Base-by-base conservation (phyloP, 2,888 invertebrate species). In the Andrena marginata region DNA sequence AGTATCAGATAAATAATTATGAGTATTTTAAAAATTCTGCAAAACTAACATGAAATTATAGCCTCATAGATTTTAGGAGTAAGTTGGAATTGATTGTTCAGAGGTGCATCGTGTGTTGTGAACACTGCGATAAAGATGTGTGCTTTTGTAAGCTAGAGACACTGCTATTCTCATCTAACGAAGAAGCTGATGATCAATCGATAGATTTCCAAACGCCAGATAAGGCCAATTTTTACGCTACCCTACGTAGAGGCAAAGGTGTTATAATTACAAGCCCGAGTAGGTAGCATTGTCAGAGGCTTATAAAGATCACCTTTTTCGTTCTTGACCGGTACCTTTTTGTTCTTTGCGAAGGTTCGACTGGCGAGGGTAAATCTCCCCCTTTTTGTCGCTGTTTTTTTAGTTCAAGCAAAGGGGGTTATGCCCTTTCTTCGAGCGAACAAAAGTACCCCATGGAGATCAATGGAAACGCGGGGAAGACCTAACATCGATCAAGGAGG, bases 281-380 rank as follows among this genome's bases (percentile, higher is more conserved):
- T 73, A 60, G 74, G 77, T 49, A 62, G 49, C 62, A 51, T 42
- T 51, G 49, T 56, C 60, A 1, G 23, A 29, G 48, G 69, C 65
- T 75, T 54, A 56, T 48, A 65, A 73, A 78, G 85, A 77, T 87
- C 76, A 87, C 69, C 70, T 62, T 70, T 69, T 78, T 72, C 26
- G 56, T 75, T 60, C 68, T 49, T 70, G 51, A 33, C 42, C 49
- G 56, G 69, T 68, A 29, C 51, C 74, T 59, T 64, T 80, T 63
- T 71, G 42, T 62, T 71, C 51, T 62, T 48, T 49, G 63, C n/a
- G 35, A 60, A 72, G 63, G 49, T 70, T 64, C 67, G 51, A 56
- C 31, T 42, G 33, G 20, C 56, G 16, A 65, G 69, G 65, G 70
- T 74, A 54, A 56, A 54, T 35, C 51, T 49, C 54, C 70, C 68